Conservation (phyloP, 2,113 vertebrate species). For the Halcyon senegalensis region DNA sequence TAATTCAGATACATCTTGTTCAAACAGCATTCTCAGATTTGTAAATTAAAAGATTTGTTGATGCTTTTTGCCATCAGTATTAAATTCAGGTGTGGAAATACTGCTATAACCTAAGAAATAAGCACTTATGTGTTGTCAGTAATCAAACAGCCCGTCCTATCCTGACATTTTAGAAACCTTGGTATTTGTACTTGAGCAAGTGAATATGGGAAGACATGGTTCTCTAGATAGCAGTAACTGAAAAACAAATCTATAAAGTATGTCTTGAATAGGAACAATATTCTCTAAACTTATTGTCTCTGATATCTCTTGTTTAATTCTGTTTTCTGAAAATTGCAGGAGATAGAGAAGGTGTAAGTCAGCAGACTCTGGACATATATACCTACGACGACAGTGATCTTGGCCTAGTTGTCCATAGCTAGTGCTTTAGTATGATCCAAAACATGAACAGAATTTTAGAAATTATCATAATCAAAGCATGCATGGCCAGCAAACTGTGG, state of each 20-base stretch:
- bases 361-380: background rate
- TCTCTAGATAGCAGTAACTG: background rate
- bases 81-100: background rate
- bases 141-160: background rate
- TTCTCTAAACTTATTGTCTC: background rate
- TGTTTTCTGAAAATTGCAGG: background rate
- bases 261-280: background rate
- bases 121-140: background rate
- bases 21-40: rapidly evolving
- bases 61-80: background rate
- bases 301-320: background rate
- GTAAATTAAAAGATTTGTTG: background rate
- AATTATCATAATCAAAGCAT: background rate
- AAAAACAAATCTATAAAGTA: background rate
- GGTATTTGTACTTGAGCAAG: background rate
- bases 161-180: background rate
- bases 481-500: background rate
- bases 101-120: background rate
- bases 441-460: background rate
- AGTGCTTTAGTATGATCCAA: background rate
- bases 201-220: background rate
- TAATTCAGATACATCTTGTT: background rate
- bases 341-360: background rate
- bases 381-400: background rate
- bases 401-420: background rate